Evolutionary conservation across 2,113 vertebrate genomes (phyloP).

Genomic region (Panurus biarmicus): DNA sequence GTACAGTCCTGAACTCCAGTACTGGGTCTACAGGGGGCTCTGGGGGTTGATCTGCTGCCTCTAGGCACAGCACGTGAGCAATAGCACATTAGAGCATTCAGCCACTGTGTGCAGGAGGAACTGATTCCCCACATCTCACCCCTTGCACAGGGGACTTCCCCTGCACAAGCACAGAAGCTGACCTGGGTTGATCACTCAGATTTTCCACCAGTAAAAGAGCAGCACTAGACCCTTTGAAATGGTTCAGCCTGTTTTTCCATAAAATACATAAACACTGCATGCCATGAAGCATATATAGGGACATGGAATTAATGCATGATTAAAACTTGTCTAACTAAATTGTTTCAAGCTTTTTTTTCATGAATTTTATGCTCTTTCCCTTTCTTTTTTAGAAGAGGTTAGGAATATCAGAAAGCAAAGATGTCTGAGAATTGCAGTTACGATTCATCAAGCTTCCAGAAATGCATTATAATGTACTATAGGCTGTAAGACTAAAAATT

Average conservation of each 20-base stretch:
- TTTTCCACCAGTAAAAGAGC: not conserved
- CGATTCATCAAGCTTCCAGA: conserved; percentile 56
- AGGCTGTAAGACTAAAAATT: conserved; percentile 69
- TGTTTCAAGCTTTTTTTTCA: not conserved
- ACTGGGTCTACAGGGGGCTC: not conserved
- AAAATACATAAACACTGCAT: not conserved
- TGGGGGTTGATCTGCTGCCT: not conserved
- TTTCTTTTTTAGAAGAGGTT: not conserved
- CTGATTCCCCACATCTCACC: not conserved
- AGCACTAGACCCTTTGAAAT: not conserved
- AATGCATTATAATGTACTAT: conserved; percentile 64
- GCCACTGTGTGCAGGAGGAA: rapidly evolving
- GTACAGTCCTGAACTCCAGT: not conserved
- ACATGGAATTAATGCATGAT: not conserved
- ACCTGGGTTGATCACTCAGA: not conserved
- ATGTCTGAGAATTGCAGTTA: conserved; percentile 13
- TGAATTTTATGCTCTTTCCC: not conserved
- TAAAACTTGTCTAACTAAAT: not conserved
- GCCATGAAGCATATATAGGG: not conserved
- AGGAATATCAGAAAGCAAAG: not conserved
- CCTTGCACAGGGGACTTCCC: not conserved
- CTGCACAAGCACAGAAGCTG: not conserved
- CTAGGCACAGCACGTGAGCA: not conserved
- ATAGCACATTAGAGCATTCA: rapidly evolving
- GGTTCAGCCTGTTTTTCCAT: not conserved